Conservation (phyloP, 2,888 invertebrate genomes). For the Enchytraeus crypticus region DNA sequence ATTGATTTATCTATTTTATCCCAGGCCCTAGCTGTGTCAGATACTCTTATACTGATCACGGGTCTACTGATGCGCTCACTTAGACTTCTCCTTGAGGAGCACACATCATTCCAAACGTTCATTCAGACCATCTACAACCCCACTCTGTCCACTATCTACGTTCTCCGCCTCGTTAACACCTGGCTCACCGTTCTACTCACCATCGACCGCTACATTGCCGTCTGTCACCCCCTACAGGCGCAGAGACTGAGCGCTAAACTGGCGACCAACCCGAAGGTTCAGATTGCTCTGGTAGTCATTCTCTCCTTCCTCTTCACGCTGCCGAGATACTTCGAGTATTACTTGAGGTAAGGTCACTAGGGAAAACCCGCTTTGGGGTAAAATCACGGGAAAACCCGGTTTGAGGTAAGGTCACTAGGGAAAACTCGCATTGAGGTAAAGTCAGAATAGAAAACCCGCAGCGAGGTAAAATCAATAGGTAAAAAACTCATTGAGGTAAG, state of each 20-base stretch:
- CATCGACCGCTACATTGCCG: slow-evolving; percentile 16
- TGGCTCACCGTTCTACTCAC: slow-evolving; percentile 17
- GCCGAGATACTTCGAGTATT: slow-evolving; percentile 13
- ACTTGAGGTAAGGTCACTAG: slow-evolving; percentile 3
- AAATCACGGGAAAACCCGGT: too few species aligned
- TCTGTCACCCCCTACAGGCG: slow-evolving; percentile 15
- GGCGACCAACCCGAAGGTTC: neutral
- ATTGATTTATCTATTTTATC: too few species aligned
- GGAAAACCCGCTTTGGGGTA: too few species aligned
- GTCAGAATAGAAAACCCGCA: too few species aligned
- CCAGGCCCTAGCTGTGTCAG: slow-evolving; percentile 14
- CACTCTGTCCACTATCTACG: neutral
- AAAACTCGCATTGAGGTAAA: too few species aligned
- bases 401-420: too few species aligned
- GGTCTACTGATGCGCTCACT: slow-evolving; percentile 1
- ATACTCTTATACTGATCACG: slow-evolving; percentile 9
- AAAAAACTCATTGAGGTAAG: too few species aligned
- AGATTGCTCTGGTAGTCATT: slow-evolving; percentile 1
- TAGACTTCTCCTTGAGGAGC: neutral
- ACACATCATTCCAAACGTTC: neutral
- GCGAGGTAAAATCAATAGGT: too few species aligned
- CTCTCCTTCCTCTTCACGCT: slow-evolving; percentile 7
- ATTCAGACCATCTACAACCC: neutral
- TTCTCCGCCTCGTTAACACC: slow-evolving; percentile 7
- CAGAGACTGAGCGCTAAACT: neutral